Evolutionary conservation across 1,140 invertebrate genomes (phyloP).

Genomic region (Drosophila repletoides): DNA sequence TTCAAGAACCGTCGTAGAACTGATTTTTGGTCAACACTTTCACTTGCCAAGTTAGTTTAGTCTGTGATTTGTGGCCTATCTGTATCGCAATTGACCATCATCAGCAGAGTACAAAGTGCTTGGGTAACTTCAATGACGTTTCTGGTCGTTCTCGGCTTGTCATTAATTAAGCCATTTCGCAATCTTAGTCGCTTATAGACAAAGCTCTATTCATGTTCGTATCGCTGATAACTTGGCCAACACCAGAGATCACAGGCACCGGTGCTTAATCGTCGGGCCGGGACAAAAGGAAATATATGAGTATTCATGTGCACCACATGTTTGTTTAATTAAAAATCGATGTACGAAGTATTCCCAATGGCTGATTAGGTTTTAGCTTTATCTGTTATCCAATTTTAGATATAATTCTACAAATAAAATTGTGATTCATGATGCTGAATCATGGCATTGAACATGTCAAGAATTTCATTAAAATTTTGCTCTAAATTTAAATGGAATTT

Average conservation of each 20-base stretch:
- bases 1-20: slow-evolving; percentile 12
- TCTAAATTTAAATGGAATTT: too few species aligned
- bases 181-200: slow-evolving; percentile 6
- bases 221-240: background rate
- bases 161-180: slow-evolving; percentile 43
- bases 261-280: background rate
- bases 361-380: slow-evolving; percentile 1
- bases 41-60: slow-evolving; percentile 11
- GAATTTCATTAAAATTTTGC: background rate
- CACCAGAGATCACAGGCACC: slow-evolving; percentile 5
- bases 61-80: background rate
- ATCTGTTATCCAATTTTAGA: slow-evolving; percentile 23
- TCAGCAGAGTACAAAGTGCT: slow-evolving; percentile 8
- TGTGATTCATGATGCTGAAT: slow-evolving; percentile 21
- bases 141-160: slow-evolving; percentile 3
- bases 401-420: slow-evolving; percentile 14
- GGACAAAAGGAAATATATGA: slow-evolving; percentile 13
- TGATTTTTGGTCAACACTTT: slow-evolving; percentile 5
- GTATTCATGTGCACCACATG: slow-evolving; percentile 19
- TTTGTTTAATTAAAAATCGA: slow-evolving; percentile 56
- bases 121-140: slow-evolving; percentile 4
- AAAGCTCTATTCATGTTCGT: slow-evolving; percentile 14
- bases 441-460: background rate
- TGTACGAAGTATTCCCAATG: slow-evolving; percentile 16
- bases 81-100: slow-evolving; percentile 9